phyloP scores from a whole-genome alignment of 2,797 vertebrate species.

The Amniataba percoides region DNA sequence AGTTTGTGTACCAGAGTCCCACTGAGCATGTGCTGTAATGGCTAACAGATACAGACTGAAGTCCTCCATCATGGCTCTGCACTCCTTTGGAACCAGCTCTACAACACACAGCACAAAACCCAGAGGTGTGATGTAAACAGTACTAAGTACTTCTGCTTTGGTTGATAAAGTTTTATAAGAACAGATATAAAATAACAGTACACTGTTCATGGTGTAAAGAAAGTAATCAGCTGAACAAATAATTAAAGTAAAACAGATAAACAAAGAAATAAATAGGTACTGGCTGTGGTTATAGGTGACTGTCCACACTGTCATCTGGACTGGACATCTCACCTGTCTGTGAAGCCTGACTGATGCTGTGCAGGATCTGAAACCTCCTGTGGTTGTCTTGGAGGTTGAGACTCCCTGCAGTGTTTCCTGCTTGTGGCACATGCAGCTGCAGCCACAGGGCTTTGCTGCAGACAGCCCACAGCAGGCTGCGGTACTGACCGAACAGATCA shows the following conservation, averaged over 20 bases:
- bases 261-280: neutral
- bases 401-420: slow-evolving; percentile 49
- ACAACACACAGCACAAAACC: slow-evolving; percentile 38
- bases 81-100: slow-evolving; percentile 77
- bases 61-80: slow-evolving; percentile 73
- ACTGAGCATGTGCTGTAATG: slow-evolving; percentile 78
- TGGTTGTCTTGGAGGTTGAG: slow-evolving; percentile 75
- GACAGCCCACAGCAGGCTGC: slow-evolving; percentile 67
- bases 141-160: too few relatives aligned
- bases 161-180: too few relatives aligned
- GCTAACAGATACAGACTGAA: slow-evolving; percentile 70
- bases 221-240: neutral
- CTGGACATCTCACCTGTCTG: slow-evolving; percentile 38
- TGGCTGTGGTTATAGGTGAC: neutral
- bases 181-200: too few relatives aligned
- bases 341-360: slow-evolving; percentile 54
- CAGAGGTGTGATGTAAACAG: neutral
- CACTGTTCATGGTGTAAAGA: neutral
- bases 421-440: slow-evolving; percentile 63
- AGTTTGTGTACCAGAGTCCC: slow-evolving; percentile 82
- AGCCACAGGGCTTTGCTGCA: slow-evolving; percentile 67
- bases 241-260: neutral
- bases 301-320: too few relatives aligned
- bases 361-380: slow-evolving; percentile 61
- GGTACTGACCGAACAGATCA: slow-evolving; percentile 76